phyloP scores from a whole-genome alignment of 2,797 vertebrate species.

The Neosalanx taihuensis region DNA sequence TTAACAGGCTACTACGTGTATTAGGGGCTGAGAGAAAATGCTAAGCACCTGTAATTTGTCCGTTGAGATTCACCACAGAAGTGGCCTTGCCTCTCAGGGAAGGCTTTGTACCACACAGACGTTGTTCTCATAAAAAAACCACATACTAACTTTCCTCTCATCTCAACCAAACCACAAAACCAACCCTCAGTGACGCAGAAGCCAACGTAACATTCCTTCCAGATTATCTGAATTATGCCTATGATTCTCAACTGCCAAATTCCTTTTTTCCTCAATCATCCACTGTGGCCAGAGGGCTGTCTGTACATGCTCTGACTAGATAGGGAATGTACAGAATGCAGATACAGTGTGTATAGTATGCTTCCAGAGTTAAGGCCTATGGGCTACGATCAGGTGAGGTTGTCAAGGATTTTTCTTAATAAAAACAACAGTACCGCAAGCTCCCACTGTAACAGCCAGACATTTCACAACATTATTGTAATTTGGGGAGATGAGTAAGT shows the following conservation, averaged over 20 bases:
- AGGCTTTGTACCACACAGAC: background rate
- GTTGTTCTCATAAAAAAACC: too few species aligned
- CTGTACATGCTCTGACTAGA: conserved; percentile 49
- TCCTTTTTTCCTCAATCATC: background rate
- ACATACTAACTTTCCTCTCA: too few species aligned
- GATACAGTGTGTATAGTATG: conserved; percentile 9
- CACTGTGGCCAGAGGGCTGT: conserved; percentile 5
- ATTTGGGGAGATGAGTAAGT: conserved; percentile 33
- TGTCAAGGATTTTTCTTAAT: conserved; percentile 10
- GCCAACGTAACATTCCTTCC: background rate
- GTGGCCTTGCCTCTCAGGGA: background rate
- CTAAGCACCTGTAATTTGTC: conserved; percentile 51
- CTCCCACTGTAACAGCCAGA: conserved; percentile 33
- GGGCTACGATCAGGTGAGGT: conserved; percentile 26
- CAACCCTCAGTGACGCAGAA: background rate
- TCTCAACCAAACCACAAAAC: conserved; percentile 24
- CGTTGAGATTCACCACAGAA: too few species aligned
- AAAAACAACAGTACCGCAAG: conserved; percentile 25
- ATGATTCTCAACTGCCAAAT: background rate
- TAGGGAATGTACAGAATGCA: conserved; percentile 56
- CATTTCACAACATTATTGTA: conserved; percentile 40
- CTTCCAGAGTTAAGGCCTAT: conserved; percentile 31
- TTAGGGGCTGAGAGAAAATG: conserved; percentile 46
- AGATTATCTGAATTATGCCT: background rate
- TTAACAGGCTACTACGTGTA: conserved; percentile 54